Conservation (phyloP, 2,797 vertebrate genomes). For the Sitta carolinensis region DNA sequence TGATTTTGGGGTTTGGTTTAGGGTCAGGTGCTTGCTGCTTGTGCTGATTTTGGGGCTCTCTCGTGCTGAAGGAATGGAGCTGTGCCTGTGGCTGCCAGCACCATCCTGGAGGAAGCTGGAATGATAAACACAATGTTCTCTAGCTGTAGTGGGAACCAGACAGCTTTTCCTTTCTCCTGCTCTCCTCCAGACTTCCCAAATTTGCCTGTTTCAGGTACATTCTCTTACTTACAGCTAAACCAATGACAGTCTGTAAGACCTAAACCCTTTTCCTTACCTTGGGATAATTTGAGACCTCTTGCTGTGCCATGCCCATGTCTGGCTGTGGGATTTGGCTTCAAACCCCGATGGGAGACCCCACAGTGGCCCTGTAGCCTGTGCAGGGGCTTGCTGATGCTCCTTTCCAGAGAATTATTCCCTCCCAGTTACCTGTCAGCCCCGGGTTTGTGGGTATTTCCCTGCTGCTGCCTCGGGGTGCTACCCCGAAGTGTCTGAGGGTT, state of each 20-base stretch:
- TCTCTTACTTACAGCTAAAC: not conserved
- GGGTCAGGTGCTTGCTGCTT: not conserved
- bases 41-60: accelerated
- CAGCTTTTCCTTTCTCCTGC: not conserved
- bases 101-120: not conserved
- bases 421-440: not conserved
- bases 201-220: not conserved
- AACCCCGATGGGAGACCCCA: not conserved
- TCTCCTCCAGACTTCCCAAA: not conserved
- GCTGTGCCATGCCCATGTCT: not conserved
- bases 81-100: not conserved
- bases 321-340: not conserved
- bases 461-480: not conserved
- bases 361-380: not conserved
- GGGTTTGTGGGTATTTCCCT: not conserved
- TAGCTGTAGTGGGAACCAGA: not conserved
- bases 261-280: not conserved
- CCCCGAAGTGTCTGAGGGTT: not conserved
- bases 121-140: not conserved
- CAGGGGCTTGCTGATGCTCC: not conserved
- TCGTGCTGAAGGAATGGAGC: not conserved
- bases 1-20: not conserved
- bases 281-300: not conserved
- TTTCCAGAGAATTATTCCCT: not conserved
- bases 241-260: accelerated